Percentiles rank a stretch among this genome's conserved stretches.
These are phyloP conservation scores for Cecropterus lyciades DNA, from an alignment of 1,140 invertebrate genomes.

Conservation along the genomic window DNA sequence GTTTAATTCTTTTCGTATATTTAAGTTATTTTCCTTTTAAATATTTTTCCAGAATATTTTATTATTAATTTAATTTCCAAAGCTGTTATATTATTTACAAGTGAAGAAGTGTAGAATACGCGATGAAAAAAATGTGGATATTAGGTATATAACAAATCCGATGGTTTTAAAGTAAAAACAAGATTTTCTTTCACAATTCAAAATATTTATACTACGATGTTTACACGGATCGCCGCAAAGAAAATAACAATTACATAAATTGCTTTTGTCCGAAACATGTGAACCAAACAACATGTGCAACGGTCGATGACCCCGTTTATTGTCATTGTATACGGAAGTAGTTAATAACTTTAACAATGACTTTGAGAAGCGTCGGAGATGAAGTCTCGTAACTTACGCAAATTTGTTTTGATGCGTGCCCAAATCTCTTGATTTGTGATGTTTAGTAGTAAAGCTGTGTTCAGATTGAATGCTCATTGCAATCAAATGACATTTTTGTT, in stretches of 20 bases:
- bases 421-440: slow-evolving; percentile 37
- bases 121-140: too few species aligned
- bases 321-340: slow-evolving; percentile 39
- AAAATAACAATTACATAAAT: slow-evolving; percentile 29
- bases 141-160: too few species aligned
- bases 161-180: too few species aligned
- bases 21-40: too few species aligned
- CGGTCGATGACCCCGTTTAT: slow-evolving; percentile 39
- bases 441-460: slow-evolving; percentile 38
- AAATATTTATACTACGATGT: not conserved
- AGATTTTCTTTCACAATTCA: too few species aligned
- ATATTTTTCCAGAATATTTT: too few species aligned
- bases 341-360: slow-evolving; percentile 45
- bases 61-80: too few species aligned
- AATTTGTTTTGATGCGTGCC: slow-evolving; percentile 45
- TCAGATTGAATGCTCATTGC: slow-evolving; percentile 19
- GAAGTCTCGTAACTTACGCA: slow-evolving; percentile 44
- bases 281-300: slow-evolving; percentile 22
- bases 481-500: not conserved
- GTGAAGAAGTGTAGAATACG: too few species aligned
- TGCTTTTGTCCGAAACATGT: slow-evolving; percentile 19
- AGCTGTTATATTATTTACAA: too few species aligned
- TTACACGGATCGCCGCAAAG: slow-evolving; percentile 19
- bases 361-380: slow-evolving; percentile 40
- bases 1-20: too few species aligned